Conservation (phyloP, 2,113 vertebrate species). For the Mustela nigripes region DNA sequence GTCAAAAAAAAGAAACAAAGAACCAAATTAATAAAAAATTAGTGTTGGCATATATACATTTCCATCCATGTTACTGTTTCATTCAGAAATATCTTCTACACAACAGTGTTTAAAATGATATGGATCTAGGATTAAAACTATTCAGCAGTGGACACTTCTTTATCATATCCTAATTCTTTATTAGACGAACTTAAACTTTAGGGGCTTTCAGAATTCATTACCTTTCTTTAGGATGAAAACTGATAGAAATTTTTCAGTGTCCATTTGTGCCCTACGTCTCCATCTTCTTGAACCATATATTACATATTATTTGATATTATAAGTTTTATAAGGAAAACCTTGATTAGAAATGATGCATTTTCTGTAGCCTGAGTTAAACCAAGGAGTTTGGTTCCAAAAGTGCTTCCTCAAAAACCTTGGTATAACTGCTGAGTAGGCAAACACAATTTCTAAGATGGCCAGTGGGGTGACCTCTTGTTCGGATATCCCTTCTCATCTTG, state of each 20-base stretch:
- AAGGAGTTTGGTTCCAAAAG: not conserved
- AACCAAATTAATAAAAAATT: not conserved
- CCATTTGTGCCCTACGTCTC: not conserved
- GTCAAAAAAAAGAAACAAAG: not conserved
- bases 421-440: not conserved
- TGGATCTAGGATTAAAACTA: not conserved
- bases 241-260: not conserved
- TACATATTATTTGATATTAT: not conserved
- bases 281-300: conserved; percentile 53
- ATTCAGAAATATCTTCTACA: not conserved
- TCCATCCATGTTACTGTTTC: not conserved
- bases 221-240: not conserved
- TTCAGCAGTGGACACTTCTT: not conserved
- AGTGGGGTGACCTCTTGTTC: not conserved
- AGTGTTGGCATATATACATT: not conserved
- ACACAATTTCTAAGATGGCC: not conserved
- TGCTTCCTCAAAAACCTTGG: not conserved
- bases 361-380: not conserved
- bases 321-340: not conserved
- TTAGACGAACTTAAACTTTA: not conserved
- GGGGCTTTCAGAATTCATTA: not conserved
- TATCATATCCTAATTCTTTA: not conserved
- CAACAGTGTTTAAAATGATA: not conserved
- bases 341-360: not conserved
- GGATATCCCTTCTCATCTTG: not conserved